Base-by-base conservation (phyloP, 2,113 vertebrate species). In the Megaleporinus macrocephalus region DNA sequence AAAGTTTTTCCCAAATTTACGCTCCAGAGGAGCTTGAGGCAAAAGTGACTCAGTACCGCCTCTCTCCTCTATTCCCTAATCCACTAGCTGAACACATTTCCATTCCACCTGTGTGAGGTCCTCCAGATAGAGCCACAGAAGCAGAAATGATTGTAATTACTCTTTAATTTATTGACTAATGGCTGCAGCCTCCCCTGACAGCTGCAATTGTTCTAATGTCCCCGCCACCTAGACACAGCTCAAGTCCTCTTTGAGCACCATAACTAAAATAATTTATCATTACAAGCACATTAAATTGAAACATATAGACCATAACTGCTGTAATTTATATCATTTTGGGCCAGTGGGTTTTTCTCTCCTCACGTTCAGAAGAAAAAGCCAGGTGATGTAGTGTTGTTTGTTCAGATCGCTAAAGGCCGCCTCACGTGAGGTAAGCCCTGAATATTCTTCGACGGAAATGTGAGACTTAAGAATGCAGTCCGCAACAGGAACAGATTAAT, bases 111-210 rank as follows among this genome's bases (percentile, higher is more conserved):
- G 92, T 92, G 91, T 57, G 91, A 90, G 91, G 90, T 89, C 85
- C 91, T 92, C 88, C 91, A 93, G 93, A 94, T 93, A 93, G 91
- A 94, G 91, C 92, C 91, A 93, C 92, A 94, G 92, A 94, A 93
- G 93, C 93, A 94, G 92, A 93, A 94, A 94, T 91, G 63, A 83
- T 87, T 82, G 85, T 93, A 95, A 95, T 95, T 94, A 95, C 92
- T 93, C 93, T 94, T 93, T 95, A 94, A 94, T 95, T 94, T 94
- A 94, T 94, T 94, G 93, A 95, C 93, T 94, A 94, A 94, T 94
- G 94, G 93, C 91, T 90, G 88, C 89, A 88, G 93, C 92, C 92
- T 93, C 91, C 87, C 91, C 91, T 92, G 92, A 95, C 93, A 93
- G 93, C 91, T 90, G 92, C 92, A 90, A 93, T 93, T 92, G 92